Evolutionary conservation across 1,140 invertebrate species (phyloP), one percentile per base, ranked within the genome.

Genomic region (Aphaenogaster ashmeadi): DNA sequence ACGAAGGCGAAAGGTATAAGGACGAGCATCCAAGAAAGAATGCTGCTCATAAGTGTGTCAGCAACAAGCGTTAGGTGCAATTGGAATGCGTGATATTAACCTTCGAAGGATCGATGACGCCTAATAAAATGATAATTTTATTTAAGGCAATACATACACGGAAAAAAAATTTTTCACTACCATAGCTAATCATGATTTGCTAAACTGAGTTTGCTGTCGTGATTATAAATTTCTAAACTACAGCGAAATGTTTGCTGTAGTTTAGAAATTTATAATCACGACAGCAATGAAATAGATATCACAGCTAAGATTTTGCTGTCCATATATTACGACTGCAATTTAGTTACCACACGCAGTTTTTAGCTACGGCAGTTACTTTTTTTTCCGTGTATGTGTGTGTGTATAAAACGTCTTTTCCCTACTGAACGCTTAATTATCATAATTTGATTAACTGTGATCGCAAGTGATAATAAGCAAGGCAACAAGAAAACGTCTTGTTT

Each of bases 41-140:
- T 50, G 79, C 41, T 75, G 54, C 33, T 84, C 54, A 75, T 84
- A 84, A 75, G n/a, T 83, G 27, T 72, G 80, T 74, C 67, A 44
- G 79, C 79, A 50, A 58, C 50, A 9, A 54, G 78, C 79, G 21
- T 15, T 54, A 60, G 41, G 13, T 75, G 80, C 80, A 74, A 38
- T 4, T 21, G 41, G 50, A 83, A 83, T 44, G 67, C 13, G 21
- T 36, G 21, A 72, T 74, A 84, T 84, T 75, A 84, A 84, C 18
- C 6, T 47, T 18, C 33, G 13, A 7, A 47, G 47, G 13, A 54
- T 67, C 78, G 27, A 58, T 36, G 9, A 9, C 18, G 21, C 9
- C n/a, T 41, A 75, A 50, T 75, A 50, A 74, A 56, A 84, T 74
- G 15, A 50, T 75, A 74, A 60, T 50, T 83, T n/a, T 0, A 0